Evolutionary conservation across 1,140 invertebrate genomes (phyloP).

Genomic region (Caenorhabditis remanei): DNA sequence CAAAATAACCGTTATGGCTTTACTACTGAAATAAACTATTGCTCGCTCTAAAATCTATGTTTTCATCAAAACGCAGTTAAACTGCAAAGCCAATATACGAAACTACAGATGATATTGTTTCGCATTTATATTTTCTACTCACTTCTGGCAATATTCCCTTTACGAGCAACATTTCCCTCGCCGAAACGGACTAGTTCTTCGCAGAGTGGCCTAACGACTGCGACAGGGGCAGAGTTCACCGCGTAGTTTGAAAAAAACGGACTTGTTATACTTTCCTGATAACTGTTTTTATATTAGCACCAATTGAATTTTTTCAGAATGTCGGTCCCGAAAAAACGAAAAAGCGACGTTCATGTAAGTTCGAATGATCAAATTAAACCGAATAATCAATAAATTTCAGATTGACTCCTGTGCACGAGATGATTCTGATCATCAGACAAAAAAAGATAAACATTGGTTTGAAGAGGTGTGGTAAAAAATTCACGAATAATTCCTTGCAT

Average conservation of each 20-base stretch:
- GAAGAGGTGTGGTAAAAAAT: not conserved
- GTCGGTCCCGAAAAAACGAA: slow-evolving; percentile 44
- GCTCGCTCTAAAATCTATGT: too few species aligned
- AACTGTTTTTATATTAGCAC: not conserved
- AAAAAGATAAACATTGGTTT: slow-evolving; percentile 9
- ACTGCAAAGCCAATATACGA: too few species aligned
- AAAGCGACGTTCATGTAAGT: slow-evolving; percentile 44
- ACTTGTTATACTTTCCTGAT: not conserved
- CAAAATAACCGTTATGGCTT: too few species aligned
- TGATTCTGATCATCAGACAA: not conserved
- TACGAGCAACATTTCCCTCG: too few species aligned
- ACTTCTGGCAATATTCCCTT: too few species aligned
- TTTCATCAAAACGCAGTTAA: too few species aligned
- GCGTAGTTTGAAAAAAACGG: not conserved
- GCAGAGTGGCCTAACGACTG: not conserved
- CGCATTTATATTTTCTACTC: too few species aligned
- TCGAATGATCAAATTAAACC: not conserved
- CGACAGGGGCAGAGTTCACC: not conserved
- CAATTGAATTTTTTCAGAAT: slow-evolving; percentile 6
- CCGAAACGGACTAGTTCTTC: not conserved
- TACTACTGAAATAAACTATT: too few species aligned
- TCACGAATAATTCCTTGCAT: not conserved
- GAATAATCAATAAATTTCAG: not conserved
- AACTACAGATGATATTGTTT: too few species aligned
- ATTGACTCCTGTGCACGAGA: slow-evolving; percentile 7